phyloP scores from a whole-genome alignment of 2,113 vertebrate species.

The Plecturocebus donacophilus region DNA sequence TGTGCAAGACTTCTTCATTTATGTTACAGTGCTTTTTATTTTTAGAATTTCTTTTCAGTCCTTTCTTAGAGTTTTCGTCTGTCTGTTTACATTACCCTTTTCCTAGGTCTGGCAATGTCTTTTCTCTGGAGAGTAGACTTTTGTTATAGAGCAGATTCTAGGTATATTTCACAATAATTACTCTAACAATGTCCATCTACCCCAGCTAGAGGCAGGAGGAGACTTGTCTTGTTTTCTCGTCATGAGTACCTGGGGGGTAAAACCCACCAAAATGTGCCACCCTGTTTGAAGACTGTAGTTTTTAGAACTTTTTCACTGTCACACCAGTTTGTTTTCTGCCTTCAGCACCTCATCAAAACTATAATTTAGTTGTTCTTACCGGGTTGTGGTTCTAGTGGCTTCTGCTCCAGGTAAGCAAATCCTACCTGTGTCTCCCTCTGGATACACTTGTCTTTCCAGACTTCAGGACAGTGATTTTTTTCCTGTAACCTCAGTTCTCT shows the following conservation, averaged over 20 bases:
- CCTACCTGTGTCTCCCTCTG: not conserved
- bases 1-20: not conserved
- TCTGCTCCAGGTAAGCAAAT: not conserved
- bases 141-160: not conserved
- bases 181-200: not conserved
- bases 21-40: not conserved
- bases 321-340: not conserved
- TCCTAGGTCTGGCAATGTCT: not conserved
- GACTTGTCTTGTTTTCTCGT: not conserved
- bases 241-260: not conserved
- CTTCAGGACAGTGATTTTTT: not conserved
- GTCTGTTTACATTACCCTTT: not conserved
- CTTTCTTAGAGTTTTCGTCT: not conserved
- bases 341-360: not conserved
- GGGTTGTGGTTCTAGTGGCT: not conserved
- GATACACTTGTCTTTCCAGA: not conserved
- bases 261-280: not conserved
- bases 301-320: not conserved
- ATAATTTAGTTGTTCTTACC: not conserved
- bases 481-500: not conserved
- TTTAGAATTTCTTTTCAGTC: not conserved
- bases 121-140: not conserved
- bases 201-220: not conserved
- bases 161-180: not conserved
- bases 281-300: not conserved